Base-by-base conservation (phyloP, 2,797 vertebrate species). In the Ceryle rudis region DNA sequence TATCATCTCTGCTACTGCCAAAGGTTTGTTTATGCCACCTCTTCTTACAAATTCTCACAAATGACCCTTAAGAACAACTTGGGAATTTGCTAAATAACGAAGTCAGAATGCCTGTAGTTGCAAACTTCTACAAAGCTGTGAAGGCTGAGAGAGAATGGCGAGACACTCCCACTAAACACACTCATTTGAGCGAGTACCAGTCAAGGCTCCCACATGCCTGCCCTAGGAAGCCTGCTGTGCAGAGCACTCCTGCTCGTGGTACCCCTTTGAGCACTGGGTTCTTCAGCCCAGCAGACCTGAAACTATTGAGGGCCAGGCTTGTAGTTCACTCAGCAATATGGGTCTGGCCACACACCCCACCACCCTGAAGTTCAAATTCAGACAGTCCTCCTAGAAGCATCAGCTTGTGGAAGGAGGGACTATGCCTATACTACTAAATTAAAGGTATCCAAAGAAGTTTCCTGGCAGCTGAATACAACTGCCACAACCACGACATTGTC, bases 201-300 rank as follows among this genome's bases (percentile, higher is more conserved):
- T 23, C 35, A 57, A 37, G 22, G 51, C 37, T 89, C 41, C 20
- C 37, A 19, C 26, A 8, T 3, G 6, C 4, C 14, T 16, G 17
- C 10, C 23, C 2, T 0, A 5, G 51, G 25, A 41, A 74, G 46
- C 35, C 42, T 46, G 37, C 26, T 2, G 0, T 1, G 21, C 28
- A 69, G 15, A 72, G 11, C 0, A 0, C 19, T 89, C 21, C 35
- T 41, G 6, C 25, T 89, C 61, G 54, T 37, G 21, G 6, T 1
- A 11, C 9, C 9, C 44, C 4, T 37, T 33, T 42, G 39, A 37
- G 25, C 8, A 16, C 22, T 13, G 23, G 3, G 21, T 23, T 77
- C 55, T 80, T 46, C 35, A 60, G 44, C 10, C 23, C 41, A 49
- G 14, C 0, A 0, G 13, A 9, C n/a, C 23, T 33, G 6, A 67